A percentile compares a stretch with the other conserved stretches of the same genome.
Evolutionary conservation across 2,113 vertebrate genomes (phyloP).

Genomic region (Serilophus lunatus): DNA sequence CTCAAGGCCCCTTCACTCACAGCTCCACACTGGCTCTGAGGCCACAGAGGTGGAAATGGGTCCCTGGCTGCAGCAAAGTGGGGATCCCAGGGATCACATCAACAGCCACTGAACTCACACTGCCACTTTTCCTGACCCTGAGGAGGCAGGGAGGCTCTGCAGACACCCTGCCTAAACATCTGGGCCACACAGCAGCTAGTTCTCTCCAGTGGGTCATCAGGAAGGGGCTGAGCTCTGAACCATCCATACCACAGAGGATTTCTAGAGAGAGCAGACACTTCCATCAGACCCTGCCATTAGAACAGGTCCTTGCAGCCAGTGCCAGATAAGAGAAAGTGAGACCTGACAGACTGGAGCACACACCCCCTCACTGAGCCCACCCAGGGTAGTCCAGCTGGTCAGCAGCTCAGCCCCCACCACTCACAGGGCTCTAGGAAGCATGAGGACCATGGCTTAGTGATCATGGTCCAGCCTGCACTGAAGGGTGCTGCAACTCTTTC

Average conservation of each 20-base stretch:
- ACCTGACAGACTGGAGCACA: not conserved
- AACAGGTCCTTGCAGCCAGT: not conserved
- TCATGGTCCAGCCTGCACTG: not conserved
- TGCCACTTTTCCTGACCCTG: not conserved
- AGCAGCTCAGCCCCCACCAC: not conserved
- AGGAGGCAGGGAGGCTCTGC: not conserved
- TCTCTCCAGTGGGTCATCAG: not conserved
- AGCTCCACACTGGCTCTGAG: not conserved
- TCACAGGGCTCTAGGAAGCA: not conserved
- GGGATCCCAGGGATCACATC: not conserved
- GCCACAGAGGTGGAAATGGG: not conserved
- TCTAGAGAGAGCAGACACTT: not conserved
- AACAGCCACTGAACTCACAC: fast-evolving
- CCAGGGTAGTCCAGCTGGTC: not conserved
- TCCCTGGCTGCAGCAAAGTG: not conserved
- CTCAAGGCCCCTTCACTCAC: not conserved
- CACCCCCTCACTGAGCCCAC: not conserved
- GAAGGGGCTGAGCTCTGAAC: not conserved
- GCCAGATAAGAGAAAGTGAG: not conserved
- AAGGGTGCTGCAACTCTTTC: not conserved
- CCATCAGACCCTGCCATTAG: not conserved
- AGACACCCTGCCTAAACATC: not conserved
- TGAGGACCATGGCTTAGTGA: not conserved
- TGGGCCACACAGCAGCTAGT: not conserved
- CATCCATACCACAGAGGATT: fast-evolving